Evolutionary conservation across 2,888 invertebrate genomes (phyloP).

Genomic region (Allygus modestus): DNA sequence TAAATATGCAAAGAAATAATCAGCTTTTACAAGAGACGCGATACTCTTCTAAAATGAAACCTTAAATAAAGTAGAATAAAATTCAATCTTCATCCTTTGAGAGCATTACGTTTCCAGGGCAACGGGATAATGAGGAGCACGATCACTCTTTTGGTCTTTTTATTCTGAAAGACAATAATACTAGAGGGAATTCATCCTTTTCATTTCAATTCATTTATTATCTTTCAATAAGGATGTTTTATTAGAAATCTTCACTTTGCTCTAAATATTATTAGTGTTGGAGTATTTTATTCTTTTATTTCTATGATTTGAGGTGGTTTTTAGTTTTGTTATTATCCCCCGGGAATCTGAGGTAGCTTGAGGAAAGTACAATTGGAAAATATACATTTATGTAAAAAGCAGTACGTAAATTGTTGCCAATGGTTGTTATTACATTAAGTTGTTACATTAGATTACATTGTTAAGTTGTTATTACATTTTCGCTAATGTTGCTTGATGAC

Average conservation of each 20-base stretch:
- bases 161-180: conserved; percentile 34
- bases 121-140: conserved; percentile 14
- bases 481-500: no score
- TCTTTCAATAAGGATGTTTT: conserved; percentile 8
- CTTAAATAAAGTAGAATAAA: conserved; percentile 50
- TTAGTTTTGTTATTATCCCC: no score
- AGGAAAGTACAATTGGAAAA: no score
- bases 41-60: conserved; percentile 43
- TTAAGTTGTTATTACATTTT: no score
- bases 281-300: no score
- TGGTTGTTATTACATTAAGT: no score
- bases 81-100: conserved; percentile 52
- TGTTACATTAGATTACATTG: no score
- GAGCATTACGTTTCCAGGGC: conserved; percentile 33
- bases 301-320: no score
- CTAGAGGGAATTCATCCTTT: conserved; percentile 25
- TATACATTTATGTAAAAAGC: no score
- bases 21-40: conserved; percentile 19
- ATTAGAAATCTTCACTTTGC: neutral
- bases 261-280: neutral
- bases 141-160: conserved; percentile 24
- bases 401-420: no score
- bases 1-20: conserved; percentile 38
- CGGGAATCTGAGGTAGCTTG: no score
- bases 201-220: conserved; percentile 22